These are phyloP conservation scores for Phaetusa simplex DNA, from an alignment of 2,113 vertebrate species.

Conservation along the genomic window DNA sequence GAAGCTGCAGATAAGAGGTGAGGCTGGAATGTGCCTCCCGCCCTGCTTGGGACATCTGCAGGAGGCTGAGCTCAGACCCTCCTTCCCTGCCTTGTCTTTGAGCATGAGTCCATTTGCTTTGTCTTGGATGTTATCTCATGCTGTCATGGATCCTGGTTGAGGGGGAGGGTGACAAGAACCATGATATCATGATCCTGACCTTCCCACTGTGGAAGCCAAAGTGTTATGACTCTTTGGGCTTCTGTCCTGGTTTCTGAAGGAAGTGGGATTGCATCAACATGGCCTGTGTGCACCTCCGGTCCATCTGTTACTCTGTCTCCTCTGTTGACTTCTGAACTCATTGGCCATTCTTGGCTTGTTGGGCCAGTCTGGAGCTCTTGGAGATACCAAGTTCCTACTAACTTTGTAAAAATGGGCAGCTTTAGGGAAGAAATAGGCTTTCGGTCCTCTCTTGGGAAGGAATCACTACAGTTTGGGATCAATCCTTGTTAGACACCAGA, in stretches of 20 bases:
- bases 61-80: neutral
- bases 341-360: neutral
- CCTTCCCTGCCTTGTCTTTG: neutral
- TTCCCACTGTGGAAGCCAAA: neutral
- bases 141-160: neutral
- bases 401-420: neutral
- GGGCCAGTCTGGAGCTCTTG: neutral
- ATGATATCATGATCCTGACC: neutral
- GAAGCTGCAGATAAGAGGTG: slow-evolving; percentile 22
- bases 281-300: neutral
- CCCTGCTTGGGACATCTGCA: neutral
- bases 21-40: neutral
- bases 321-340: neutral
- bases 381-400: neutral
- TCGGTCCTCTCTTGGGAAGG: neutral
- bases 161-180: neutral
- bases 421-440: neutral
- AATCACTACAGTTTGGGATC: rapidly evolving
- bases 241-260: neutral
- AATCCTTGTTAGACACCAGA: neutral
- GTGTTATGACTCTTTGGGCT: neutral
- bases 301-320: neutral
- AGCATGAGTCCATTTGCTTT: neutral
- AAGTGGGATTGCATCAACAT: rapidly evolving
- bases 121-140: neutral